Percentiles rank a stretch among this genome's conserved stretches.
phyloP scores from a whole-genome alignment of 1,140 invertebrate genomes.

The Mactra quadrangularis region DNA sequence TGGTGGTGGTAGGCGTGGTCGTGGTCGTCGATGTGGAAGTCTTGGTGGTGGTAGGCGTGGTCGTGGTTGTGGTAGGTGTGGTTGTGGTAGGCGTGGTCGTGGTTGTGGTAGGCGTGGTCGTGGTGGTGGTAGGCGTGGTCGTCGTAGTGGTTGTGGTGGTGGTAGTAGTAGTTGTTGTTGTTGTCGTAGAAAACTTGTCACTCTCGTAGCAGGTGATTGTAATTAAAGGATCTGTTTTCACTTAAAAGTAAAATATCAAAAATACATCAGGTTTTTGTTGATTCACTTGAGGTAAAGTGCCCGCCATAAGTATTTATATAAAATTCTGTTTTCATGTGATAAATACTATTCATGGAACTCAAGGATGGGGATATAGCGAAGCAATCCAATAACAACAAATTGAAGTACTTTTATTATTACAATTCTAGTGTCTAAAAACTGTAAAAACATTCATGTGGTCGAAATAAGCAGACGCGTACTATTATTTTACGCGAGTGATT shows the following conservation, averaged over 20 bases:
- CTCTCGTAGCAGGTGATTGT: background rate
- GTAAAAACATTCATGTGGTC: no score
- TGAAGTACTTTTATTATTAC: no score
- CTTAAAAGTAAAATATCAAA: background rate
- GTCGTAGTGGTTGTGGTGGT: background rate
- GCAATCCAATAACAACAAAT: no score
- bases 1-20: background rate
- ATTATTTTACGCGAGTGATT: no score
- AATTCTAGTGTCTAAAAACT: no score
- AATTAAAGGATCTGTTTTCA: background rate
- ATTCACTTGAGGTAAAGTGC: background rate
- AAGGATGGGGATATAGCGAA: no score
- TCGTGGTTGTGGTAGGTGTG: background rate
- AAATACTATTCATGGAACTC: background rate
- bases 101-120: slow-evolving; percentile 13
- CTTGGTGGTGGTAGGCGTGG: background rate
- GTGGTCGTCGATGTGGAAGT: background rate
- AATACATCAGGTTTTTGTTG: background rate
- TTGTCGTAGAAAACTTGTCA: background rate
- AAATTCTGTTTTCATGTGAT: background rate
- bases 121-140: slow-evolving; percentile 12
- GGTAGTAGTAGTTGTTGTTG: slow-evolving; percentile 1
- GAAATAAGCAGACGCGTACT: no score
- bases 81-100: background rate
- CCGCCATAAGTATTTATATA: no score